Evolutionary conservation across 2,888 invertebrate species (phyloP), one percentile per base, ranked within the genome.

Genomic region (Anagyrus pseudococci): DNA sequence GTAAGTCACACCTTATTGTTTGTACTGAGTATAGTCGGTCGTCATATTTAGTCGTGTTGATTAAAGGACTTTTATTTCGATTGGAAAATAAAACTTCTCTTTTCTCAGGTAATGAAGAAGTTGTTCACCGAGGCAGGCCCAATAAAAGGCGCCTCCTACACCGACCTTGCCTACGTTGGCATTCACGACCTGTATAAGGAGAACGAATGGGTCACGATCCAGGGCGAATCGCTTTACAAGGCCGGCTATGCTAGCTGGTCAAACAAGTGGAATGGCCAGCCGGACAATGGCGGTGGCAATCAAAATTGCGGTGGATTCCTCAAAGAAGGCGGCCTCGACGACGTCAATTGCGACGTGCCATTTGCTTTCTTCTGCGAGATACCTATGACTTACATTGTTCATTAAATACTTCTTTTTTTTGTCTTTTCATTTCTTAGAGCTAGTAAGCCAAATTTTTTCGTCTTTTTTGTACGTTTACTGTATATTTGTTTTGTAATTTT

Each of bases 221-320:
- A 70, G 22, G 77, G 76, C 4, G 79, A 79, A 59, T 77, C 77
- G 47, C 66, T 78, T 46, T 71, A 72, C 66, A 79, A 75, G 69
- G 75, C 73, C 44, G 78, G 80, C 67, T 80, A 77, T 69, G 76
- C 73, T 19, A 70, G 68, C 62, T 79, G 78, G 79, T 76, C 74
- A 64, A 72, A 74, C 61, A 73, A 74, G 68, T 76, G 76, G 74
- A 75, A 73, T 41, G 74, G 76, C 58, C 77, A 76, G 58, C 77
- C 77, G 43, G 78, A 78, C 68, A 79, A 78, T 64, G 75, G 77
- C 47, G 75, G 72, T 17, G 75, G 74, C n/a, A 71, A 70, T 49
- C 77, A 78, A 63, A 70, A 78, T 59, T 78, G 77, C 29, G 76
- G 73, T 19, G 75, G 71, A 40, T 67, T 77, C 49, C 55, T 74